Evolutionary conservation across 2,888 invertebrate genomes (phyloP).

Genomic region (Ophraella communa): DNA sequence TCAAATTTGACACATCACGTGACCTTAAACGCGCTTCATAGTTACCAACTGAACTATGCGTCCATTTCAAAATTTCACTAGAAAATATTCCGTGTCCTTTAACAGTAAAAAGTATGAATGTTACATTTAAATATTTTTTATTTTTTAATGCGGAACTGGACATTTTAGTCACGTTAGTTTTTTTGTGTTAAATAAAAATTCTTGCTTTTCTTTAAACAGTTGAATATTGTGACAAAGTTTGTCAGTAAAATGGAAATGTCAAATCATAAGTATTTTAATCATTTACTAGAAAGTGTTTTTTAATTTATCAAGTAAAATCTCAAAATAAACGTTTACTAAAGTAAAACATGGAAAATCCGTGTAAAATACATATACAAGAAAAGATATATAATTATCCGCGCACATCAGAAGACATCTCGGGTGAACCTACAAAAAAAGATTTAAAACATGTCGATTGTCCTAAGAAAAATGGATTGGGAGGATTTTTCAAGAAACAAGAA

Average conservation of each 20-base stretch:
- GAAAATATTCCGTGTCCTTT: constrained; percentile 25
- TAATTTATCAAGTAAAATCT: constrained; percentile 25
- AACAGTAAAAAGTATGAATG: constrained; percentile 6
- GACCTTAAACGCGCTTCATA: constrained; percentile 38
- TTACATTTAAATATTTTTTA: neutral
- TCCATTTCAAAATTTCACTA: constrained; percentile 28
- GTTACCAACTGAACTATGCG: constrained; percentile 32
- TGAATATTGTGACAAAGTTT: constrained; percentile 42
- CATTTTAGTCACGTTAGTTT: neutral
- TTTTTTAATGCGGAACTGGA: neutral
- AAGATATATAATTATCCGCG: constrained; percentile 43
- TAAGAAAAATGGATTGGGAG: constrained; percentile 36
- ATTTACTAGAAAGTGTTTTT: constrained; percentile 5
- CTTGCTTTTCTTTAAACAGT: constrained; percentile 43
- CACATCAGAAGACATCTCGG: constrained; percentile 39
- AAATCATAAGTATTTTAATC: constrained; percentile 27
- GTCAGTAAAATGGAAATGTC: constrained; percentile 40
- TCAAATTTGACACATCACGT: constrained; percentile 52
- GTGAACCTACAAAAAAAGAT: constrained; percentile 45
- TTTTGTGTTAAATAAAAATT: neutral
- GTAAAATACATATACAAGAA: constrained; percentile 39
- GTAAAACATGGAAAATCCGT: constrained; percentile 45
- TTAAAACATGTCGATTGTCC: constrained; percentile 49
- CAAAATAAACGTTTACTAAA: constrained; percentile 34
- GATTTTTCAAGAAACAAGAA: constrained; percentile 30